A percentile compares a stretch with the other conserved stretches of the same genome.
Evolutionary conservation across 2,113 vertebrate genomes (phyloP).

Genomic region (Eptesicus fuscus): DNA sequence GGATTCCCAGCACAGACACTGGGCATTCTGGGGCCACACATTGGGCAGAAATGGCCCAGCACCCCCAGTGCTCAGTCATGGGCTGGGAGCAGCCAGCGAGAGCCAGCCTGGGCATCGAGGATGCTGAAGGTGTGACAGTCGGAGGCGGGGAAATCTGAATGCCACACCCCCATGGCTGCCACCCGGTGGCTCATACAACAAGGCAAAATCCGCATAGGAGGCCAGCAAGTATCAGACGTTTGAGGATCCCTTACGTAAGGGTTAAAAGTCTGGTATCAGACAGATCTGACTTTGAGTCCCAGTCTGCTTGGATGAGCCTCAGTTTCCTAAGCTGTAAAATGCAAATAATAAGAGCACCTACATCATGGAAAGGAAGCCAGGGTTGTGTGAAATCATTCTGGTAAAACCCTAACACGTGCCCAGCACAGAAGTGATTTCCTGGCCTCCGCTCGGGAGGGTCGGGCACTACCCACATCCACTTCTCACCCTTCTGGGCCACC

Average conservation of each 20-base stretch:
- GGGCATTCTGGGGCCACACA: accelerated
- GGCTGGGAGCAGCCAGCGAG: background rate
- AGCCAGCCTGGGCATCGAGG: accelerated
- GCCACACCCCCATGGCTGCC: accelerated
- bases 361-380: background rate
- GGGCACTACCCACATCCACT: accelerated
- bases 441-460: accelerated
- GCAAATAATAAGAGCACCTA: background rate
- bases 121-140: no score
- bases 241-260: accelerated
- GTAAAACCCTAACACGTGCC: accelerated
- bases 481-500: background rate
- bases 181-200: accelerated
- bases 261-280: background rate
- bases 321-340: background rate
- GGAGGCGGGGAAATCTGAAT: no score
- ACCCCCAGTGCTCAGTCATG: accelerated
- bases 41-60: background rate
- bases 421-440: background rate
- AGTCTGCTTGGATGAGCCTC: background rate
- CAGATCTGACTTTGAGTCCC: background rate
- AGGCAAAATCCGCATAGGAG: accelerated
- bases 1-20: no score
- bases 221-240: accelerated
- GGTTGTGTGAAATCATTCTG: no score